These are phyloP conservation scores for Steatornis caripensis DNA, from an alignment of 2,113 vertebrate genomes.

Conservation along the genomic window DNA sequence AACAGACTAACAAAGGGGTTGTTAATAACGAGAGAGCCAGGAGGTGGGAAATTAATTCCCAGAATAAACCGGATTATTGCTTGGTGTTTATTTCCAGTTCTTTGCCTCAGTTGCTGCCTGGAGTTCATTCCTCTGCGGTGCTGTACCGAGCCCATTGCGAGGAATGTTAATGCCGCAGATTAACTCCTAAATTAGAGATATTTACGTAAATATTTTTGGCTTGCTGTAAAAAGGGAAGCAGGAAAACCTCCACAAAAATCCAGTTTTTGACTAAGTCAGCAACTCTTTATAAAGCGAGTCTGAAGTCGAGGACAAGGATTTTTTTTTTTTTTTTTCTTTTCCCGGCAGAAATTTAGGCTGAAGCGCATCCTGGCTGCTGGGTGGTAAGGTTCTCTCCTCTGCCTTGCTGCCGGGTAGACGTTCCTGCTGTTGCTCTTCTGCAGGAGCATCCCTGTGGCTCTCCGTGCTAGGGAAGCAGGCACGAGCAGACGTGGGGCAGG, in stretches of 20 bases:
- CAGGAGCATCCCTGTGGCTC: neutral
- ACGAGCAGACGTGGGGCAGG: neutral
- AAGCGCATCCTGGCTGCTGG: neutral
- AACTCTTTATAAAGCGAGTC: neutral
- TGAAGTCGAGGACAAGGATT: neutral
- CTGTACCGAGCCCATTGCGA: neutral
- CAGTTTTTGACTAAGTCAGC: neutral
- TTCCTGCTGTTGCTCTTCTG: neutral
- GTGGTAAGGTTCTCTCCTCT: neutral
- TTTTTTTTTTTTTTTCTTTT: neutral
- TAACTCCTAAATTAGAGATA: conserved; percentile 47
- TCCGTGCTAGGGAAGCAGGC: neutral
- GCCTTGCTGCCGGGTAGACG: accelerated
- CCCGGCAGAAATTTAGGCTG: neutral
- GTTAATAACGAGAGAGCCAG: conserved; percentile 25
- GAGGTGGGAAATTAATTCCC: conserved; percentile 53
- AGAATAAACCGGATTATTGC: conserved; percentile 64
- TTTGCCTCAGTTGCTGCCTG: neutral
- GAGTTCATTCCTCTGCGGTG: neutral
- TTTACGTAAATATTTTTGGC: conserved; percentile 36
- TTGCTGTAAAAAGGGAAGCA: neutral
- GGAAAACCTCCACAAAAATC: neutral
- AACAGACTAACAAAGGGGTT: conserved; percentile 57
- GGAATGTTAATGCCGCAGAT: conserved; percentile 74
- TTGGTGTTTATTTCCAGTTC: neutral